Base-by-base conservation (phyloP, 2,113 vertebrate genomes). In the Cichladusa arquata region DNA sequence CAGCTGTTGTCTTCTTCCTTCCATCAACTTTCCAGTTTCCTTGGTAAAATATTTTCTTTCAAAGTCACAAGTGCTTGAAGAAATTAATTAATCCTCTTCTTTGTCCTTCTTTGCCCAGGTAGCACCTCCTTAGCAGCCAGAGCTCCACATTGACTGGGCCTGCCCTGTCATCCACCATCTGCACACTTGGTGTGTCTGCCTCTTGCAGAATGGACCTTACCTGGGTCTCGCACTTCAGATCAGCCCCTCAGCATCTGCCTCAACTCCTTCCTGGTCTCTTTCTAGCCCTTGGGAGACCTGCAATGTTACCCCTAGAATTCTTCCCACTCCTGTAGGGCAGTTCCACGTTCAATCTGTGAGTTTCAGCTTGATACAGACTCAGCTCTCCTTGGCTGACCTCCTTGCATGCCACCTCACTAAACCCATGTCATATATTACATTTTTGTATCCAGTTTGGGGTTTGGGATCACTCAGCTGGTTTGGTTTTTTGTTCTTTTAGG, bases 101-200 rank as follows among this genome's bases (percentile, higher is more conserved):
- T 3, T 0, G 22, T 86, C 56, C 64, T 90, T 5, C 60, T 56
- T 72, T 88, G 33, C 36, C 9, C 34, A 12, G 31, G 33, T 50
- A 61, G 56, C 31, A 5, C 48, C 50, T 93, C 31, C 5, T 24
- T 40, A 42, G 33, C 26, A 56, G 54, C 14, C 3, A 26, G 48
- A 29, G 26, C 54, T 78, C 56, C 19, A 1, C 0, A 0, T 0
- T 60, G 53, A 67, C 42, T 16, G 47, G 6, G 31, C 40, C 38
- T 1, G 1, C 54, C 65, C 44, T 1, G 0, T 24, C 20, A 31
- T 53, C n/a, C 58, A 5, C 45, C 5, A 0, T 19, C 14, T 48
- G 38, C 44, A 14, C 25, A 14, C 8, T 0, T 2, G 4, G 23
- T 28, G n/a, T 28, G 8, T 62, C 25, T 58, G 29, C 28, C 10